Percentiles rank a stretch among this genome's conserved stretches.
phyloP scores from a whole-genome alignment of 2,113 vertebrate species.

The Ctenodactylus gundi region DNA sequence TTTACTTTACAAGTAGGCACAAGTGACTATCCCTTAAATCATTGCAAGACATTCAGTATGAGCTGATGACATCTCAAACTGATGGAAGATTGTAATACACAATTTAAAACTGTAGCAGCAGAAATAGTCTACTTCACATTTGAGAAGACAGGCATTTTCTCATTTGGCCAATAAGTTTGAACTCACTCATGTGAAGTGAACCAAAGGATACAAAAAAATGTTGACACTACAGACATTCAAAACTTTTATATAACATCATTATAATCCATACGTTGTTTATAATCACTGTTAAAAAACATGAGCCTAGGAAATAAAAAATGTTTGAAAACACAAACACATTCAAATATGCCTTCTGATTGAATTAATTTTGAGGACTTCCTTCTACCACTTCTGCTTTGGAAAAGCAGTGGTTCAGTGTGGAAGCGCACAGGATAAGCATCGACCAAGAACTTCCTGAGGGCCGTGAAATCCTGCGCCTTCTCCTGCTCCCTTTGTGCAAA shows the following conservation, averaged over 20 bases:
- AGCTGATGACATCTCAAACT: conserved; percentile 14
- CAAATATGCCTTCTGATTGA: conserved; percentile 13
- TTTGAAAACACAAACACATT: conserved; percentile 56
- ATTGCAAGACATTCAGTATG: background rate
- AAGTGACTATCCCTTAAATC: conserved; percentile 11
- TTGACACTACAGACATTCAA: conserved; percentile 70
- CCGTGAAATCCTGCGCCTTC: background rate
- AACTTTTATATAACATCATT: conserved; percentile 53
- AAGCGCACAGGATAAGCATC: background rate
- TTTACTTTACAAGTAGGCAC: conserved; percentile 31
- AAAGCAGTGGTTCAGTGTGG: background rate
- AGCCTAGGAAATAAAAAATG: conserved; percentile 53
- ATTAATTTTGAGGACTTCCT: background rate
- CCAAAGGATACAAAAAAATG: conserved; percentile 63
- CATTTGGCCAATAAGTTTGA: conserved; percentile 60
- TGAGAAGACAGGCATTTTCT: conserved; percentile 46
- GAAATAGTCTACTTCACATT: conserved; percentile 46
- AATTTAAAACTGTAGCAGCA: conserved; percentile 41
- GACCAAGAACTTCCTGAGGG: background rate
- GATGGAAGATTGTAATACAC: conserved; percentile 3
- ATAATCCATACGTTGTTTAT: conserved; percentile 63
- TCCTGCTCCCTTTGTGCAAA: background rate
- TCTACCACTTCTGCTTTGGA: background rate
- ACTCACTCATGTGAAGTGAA: conserved; percentile 65
- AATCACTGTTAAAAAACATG: conserved; percentile 56